Conservation (phyloP, 1,140 invertebrate genomes). For the Tribolium castaneum region DNA sequence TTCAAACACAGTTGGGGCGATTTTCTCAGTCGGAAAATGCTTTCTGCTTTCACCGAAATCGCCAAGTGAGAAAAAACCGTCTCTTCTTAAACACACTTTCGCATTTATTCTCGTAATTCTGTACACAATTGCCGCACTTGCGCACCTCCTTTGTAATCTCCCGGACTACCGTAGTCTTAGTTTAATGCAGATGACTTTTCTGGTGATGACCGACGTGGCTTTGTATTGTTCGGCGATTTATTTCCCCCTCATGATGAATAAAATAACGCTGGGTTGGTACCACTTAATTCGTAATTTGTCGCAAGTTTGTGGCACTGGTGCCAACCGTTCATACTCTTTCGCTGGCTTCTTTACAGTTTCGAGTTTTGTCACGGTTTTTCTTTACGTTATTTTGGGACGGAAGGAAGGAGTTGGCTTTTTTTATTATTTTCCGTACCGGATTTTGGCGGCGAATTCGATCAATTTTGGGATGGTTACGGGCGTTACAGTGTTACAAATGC, state of each 20-base stretch:
- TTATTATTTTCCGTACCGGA: not conserved
- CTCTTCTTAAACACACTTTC: not conserved
- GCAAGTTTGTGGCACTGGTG: too few relatives aligned
- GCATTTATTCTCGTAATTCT: not conserved
- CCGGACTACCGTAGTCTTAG: not conserved
- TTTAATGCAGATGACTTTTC: not conserved
- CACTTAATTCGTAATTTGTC: not conserved
- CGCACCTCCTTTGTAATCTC: not conserved
- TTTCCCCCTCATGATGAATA: not conserved
- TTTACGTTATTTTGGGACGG: too few relatives aligned
- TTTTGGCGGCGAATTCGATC: not conserved
- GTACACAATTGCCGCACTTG: not conserved
- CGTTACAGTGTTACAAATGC: not conserved
- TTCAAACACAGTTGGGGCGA: too few relatives aligned
- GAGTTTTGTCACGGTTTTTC: too few relatives aligned
- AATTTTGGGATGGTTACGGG: not conserved
- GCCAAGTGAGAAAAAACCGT: not conserved
- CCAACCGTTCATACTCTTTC: too few relatives aligned
- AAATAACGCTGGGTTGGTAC: not conserved
- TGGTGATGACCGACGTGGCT: not conserved
- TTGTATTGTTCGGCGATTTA: not conserved
- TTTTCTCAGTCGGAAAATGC: too few relatives aligned
- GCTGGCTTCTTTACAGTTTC: too few relatives aligned
- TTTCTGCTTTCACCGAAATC: not conserved
- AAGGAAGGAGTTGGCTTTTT: not conserved